Percentiles rank a stretch among this genome's conserved stretches.
phyloP scores from a whole-genome alignment of 1,140 invertebrate genomes.

The Conopomorpha cramerella region DNA sequence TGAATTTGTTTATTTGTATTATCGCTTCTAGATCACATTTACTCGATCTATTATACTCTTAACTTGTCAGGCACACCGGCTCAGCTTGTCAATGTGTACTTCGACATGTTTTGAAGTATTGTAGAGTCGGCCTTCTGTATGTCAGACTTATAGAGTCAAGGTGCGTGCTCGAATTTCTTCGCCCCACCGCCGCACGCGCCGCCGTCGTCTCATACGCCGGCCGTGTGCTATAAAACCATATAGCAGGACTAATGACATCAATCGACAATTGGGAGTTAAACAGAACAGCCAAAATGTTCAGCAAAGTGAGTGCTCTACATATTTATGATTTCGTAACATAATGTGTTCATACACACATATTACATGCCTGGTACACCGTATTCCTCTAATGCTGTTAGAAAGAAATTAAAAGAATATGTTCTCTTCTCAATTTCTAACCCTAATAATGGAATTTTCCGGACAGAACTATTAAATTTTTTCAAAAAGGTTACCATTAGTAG shows the following conservation, averaged over 20 bases:
- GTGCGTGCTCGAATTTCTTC: conserved; percentile 30
- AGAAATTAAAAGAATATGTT: too few relatives aligned
- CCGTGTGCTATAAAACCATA: conserved; percentile 42
- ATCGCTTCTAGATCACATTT: too few relatives aligned
- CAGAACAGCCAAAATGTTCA: conserved; percentile 34
- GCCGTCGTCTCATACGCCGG: conserved; percentile 7
- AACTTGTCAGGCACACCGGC: too few relatives aligned
- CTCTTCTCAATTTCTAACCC: too few relatives aligned
- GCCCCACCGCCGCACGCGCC: conserved; percentile 18
- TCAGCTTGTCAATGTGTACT: too few relatives aligned
- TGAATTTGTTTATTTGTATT: too few relatives aligned
- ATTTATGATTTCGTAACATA: background rate
- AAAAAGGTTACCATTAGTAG: too few relatives aligned
- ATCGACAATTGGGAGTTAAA: conserved; percentile 26
- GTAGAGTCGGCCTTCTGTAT: conserved; percentile 23
- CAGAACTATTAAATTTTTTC: too few relatives aligned
- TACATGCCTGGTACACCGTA: background rate
- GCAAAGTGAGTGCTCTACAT: conserved; percentile 27
- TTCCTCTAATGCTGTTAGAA: background rate
- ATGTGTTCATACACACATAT: background rate
- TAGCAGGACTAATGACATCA: conserved; percentile 25
- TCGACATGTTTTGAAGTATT: too few relatives aligned
- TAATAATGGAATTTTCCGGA: too few relatives aligned
- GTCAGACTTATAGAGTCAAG: conserved; percentile 37
- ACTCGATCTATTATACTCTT: too few relatives aligned